phyloP scores from a whole-genome alignment of 2,113 vertebrate species.

The Alligator sinensis region DNA sequence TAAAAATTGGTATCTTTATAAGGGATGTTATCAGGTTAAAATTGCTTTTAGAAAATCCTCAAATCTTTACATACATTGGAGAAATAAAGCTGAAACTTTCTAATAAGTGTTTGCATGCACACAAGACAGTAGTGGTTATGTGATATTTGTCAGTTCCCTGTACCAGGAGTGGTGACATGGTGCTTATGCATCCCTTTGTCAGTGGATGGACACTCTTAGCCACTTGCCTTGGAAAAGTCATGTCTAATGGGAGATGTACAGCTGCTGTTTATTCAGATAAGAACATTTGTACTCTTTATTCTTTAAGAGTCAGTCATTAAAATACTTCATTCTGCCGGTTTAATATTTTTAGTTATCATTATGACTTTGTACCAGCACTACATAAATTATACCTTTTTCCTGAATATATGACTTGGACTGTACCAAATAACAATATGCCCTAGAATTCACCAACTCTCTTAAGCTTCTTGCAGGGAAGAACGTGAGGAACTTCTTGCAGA shows the following conservation, averaged over 20 bases:
- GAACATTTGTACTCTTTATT: background rate
- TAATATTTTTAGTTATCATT: background rate
- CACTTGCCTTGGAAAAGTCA: background rate
- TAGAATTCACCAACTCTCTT: background rate
- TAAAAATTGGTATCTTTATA: slow-evolving; percentile 78
- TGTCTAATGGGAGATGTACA: background rate
- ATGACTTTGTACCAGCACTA: background rate
- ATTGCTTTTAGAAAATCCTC: background rate
- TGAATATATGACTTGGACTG: background rate
- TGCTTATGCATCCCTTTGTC: background rate
- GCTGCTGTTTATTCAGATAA: background rate
- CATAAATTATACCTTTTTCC: background rate
- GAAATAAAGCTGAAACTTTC: background rate
- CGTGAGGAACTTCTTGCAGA: background rate
- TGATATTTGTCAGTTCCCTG: background rate
- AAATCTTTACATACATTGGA: background rate
- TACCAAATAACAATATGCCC: background rate
- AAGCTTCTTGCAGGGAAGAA: background rate
- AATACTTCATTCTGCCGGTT: background rate
- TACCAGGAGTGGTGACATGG: background rate
- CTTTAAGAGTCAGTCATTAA: background rate
- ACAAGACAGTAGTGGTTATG: background rate
- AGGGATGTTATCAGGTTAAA: slow-evolving; percentile 54
- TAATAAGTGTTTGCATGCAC: background rate
- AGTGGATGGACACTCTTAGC: background rate